phyloP scores from a whole-genome alignment of 2,113 vertebrate species.

The Gobius niger region DNA sequence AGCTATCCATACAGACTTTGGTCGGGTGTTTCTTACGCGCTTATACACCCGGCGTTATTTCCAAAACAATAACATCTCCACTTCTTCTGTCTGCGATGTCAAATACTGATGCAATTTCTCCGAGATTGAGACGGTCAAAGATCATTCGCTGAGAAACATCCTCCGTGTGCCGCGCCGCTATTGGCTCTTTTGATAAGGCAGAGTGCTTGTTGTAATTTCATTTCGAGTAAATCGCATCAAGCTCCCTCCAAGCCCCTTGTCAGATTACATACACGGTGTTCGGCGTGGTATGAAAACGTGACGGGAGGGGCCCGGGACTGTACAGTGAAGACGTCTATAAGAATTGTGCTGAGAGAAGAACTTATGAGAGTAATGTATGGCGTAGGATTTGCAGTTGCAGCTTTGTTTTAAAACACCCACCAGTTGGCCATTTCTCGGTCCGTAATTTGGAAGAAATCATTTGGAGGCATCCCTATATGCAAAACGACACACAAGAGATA shows the following conservation, averaged over 20 bases:
- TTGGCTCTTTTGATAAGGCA: slow-evolving; percentile 42
- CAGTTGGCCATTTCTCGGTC: slow-evolving; percentile 9
- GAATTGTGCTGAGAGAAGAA: slow-evolving; percentile 36
- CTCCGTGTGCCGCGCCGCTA: slow-evolving; percentile 36
- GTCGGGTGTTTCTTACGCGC: neutral
- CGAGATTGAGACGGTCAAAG: slow-evolving; percentile 34
- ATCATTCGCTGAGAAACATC: slow-evolving; percentile 26
- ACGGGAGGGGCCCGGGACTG: slow-evolving; percentile 1
- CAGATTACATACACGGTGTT: slow-evolving; percentile 48
- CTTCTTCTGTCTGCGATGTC: neutral
- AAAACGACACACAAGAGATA: no score
- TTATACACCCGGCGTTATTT: neutral
- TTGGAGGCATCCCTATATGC: no score
- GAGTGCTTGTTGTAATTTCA: slow-evolving; percentile 58
- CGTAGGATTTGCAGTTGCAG: slow-evolving; percentile 28
- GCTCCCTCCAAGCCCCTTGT: slow-evolving; percentile 42
- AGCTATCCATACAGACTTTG: neutral
- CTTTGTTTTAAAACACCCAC: slow-evolving; percentile 46
- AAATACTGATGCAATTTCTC: slow-evolving; percentile 10
- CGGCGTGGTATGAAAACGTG: slow-evolving; percentile 17
- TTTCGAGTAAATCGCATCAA: slow-evolving; percentile 51
- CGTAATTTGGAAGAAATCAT: no score
- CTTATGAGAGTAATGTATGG: slow-evolving; percentile 58
- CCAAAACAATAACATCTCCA: slow-evolving; percentile 2
- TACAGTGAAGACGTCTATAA: slow-evolving; percentile 59